phyloP scores from a whole-genome alignment of 2,888 invertebrate genomes.

The Eupeodes luniger region DNA sequence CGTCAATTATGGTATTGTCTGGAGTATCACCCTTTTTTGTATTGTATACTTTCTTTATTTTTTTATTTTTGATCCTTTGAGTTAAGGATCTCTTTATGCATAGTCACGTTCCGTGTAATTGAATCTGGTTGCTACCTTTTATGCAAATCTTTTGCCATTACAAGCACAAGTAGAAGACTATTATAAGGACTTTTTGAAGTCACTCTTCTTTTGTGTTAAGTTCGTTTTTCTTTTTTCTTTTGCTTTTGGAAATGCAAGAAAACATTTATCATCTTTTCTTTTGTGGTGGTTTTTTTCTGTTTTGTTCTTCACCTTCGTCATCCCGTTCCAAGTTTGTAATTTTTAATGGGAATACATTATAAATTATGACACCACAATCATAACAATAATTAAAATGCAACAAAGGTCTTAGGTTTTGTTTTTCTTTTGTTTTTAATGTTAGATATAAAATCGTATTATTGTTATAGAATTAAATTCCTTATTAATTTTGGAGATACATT shows the following conservation, averaged over 20 bases:
- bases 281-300: background rate
- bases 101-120: constrained; percentile 27
- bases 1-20: constrained; percentile 26
- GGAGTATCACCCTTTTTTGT: background rate
- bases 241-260: background rate
- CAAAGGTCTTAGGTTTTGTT: background rate
- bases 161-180: constrained; percentile 1
- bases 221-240: background rate
- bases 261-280: constrained; percentile 24
- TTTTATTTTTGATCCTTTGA: constrained; percentile 13
- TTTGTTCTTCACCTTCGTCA: background rate
- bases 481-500: too few species aligned
- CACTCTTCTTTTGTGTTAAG: constrained; percentile 10
- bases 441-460: too few species aligned
- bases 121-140: constrained; percentile 41
- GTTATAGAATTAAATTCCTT: too few species aligned
- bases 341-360: constrained; percentile 12
- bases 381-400: background rate
- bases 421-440: background rate
- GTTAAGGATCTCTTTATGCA: constrained; percentile 22
- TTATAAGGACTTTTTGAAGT: constrained; percentile 22
- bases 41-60: background rate
- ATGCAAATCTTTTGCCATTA: constrained; percentile 20
- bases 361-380: background rate
- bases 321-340: background rate